Base-by-base conservation (phyloP, 2,113 vertebrate species). In the Nymphicus hollandicus region DNA sequence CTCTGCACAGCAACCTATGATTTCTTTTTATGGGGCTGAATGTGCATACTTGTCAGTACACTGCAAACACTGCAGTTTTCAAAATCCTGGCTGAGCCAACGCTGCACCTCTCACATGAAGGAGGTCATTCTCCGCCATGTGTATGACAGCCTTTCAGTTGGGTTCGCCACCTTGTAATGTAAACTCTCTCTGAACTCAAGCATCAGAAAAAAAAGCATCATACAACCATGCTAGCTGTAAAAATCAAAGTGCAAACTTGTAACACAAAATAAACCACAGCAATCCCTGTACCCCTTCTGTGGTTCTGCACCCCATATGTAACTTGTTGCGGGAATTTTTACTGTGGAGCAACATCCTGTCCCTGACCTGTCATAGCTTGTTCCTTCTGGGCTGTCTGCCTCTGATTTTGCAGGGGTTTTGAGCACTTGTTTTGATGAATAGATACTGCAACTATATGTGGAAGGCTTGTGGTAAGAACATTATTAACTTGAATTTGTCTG, bases 251-350 rank as follows among this genome's bases (percentile, higher is more conserved):
- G 50, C 18, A 70, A 66, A 43, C 29, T 49, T 3, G 4, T 63
- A 39, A 33, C 18, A 39, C 16, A 44, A 66, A 80, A 86, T 8
- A 52, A 76, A 49, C 13, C 17, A 7, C 17, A 66, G 56, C 27
- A 33, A 44, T 43, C 41, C 31, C 10, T 1, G 50, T 13, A 3
- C 10, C 66, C 24, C 27, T 81, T 31, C 37, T 49, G 46, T 13
- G 28, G 28, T 37, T 91, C 81, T 72, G 39, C 22, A 4, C 37
- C n/a, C 3, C 0, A 0, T 9, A 6, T 0, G 1, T 37, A 49
- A 46, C 31, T 41, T 53, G 17, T 18, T 64, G 35, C 23, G 58
- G 43, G 33, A 80, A 43, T 41, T 39, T 52, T 78, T 86, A 50
- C 23, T 0, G 1, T 17, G 28, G 53, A 81, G 82, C 14, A 70